These are phyloP conservation scores for Neodontobutis hainanensis DNA, from an alignment of 2,113 vertebrate genomes.

Conservation along the genomic window DNA sequence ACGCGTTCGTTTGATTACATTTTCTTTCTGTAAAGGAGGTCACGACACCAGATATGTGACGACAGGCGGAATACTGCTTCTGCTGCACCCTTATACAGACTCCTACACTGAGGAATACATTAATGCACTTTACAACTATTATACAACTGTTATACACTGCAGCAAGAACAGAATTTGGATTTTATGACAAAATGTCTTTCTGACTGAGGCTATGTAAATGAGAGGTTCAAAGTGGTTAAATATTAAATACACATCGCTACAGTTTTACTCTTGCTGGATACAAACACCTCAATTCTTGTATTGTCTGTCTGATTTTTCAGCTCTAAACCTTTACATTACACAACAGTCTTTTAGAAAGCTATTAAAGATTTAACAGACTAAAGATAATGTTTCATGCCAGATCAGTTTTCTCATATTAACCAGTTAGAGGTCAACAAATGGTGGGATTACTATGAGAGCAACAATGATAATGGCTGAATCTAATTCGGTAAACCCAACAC, in stretches of 20 bases:
- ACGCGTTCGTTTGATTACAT: slow-evolving; percentile 29
- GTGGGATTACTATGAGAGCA: background rate
- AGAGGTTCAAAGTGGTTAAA: too few species aligned
- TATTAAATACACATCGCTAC: too few species aligned
- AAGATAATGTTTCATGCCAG: background rate
- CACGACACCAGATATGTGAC: slow-evolving; percentile 6
- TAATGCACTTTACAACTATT: too few species aligned
- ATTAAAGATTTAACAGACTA: background rate
- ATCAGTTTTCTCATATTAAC: slow-evolving; percentile 2
- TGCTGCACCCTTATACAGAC: background rate
- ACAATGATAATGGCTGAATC: background rate
- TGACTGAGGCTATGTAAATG: too few species aligned
- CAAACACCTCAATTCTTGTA: too few species aligned
- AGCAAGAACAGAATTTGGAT: too few species aligned
- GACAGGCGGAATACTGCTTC: slow-evolving; percentile 8
- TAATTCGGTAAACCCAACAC: slow-evolving; percentile 1
- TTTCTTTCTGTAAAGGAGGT: too few species aligned
- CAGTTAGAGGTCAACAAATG: background rate
- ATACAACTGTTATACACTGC: too few species aligned
- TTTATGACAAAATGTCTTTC: too few species aligned
- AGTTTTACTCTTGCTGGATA: too few species aligned
- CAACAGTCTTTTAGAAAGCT: background rate
- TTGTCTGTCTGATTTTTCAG: background rate
- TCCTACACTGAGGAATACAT: background rate
- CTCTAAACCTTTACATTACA: background rate